phyloP scores from a whole-genome alignment of 2,113 vertebrate genomes.

The Notothenia coriiceps region DNA sequence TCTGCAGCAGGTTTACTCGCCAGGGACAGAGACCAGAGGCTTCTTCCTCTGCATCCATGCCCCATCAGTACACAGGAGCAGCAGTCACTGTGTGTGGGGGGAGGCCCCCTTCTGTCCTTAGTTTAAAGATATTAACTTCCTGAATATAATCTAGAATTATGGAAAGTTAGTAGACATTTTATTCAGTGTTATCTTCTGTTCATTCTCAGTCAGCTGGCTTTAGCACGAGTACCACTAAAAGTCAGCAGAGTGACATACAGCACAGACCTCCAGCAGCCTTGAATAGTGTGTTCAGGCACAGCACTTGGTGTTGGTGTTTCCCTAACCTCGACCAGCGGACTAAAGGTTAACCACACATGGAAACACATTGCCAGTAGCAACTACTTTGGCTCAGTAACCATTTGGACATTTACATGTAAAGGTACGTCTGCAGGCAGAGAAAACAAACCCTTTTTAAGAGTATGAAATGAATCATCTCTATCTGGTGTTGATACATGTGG shows the following conservation, averaged over 20 bases:
- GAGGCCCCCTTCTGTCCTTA: background rate
- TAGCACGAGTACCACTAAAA: background rate
- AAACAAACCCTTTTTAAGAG: background rate
- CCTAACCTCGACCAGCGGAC: conserved; percentile 1
- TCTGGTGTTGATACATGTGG: background rate
- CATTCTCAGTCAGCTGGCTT: background rate
- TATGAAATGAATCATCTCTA: background rate
- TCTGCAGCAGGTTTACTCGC: too few species aligned
- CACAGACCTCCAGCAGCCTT: background rate
- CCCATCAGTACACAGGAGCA: conserved; percentile 14
- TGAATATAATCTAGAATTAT: background rate
- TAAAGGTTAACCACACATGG: background rate
- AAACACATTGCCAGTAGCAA: background rate
- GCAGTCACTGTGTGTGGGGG: background rate
- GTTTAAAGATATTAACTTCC: background rate
- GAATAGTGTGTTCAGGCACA: background rate
- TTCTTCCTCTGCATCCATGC: conserved; percentile 39
- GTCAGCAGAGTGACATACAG: background rate
- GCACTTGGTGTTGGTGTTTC: background rate
- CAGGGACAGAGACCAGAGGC: conserved; percentile 32
- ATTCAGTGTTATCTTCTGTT: background rate
- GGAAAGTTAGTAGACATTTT: background rate
- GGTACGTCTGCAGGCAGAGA: background rate
- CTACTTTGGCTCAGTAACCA: background rate
- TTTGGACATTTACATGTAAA: background rate